These are phyloP conservation scores for Melanocharis versteri DNA, from an alignment of 2,113 vertebrate species.

Conservation along the genomic window DNA sequence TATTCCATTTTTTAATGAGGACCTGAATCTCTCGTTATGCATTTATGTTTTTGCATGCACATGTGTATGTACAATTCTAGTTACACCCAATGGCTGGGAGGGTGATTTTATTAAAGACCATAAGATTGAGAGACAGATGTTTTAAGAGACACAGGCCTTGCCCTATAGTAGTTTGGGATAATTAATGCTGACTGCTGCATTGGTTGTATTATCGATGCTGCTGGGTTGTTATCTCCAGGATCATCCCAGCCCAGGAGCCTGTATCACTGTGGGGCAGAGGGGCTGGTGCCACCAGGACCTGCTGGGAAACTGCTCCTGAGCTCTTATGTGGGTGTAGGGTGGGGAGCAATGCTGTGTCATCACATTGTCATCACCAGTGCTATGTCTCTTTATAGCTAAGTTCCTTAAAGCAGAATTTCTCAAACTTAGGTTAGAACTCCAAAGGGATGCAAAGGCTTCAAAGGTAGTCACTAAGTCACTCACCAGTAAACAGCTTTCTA, in stretches of 20 bases:
- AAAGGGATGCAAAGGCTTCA: constrained; percentile 23
- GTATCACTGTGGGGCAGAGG: constrained; percentile 18
- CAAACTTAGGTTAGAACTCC: constrained; percentile 1
- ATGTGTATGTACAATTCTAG: constrained; percentile 31
- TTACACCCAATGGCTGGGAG: constrained; percentile 49
- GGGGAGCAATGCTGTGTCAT: constrained; percentile 9
- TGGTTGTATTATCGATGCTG: constrained; percentile 7
- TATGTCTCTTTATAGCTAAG: background rate
- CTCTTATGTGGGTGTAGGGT: constrained; percentile 6
- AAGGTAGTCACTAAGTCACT: constrained; percentile 36
- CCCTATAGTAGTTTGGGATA: constrained; percentile 7
- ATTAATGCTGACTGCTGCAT: constrained; percentile 48
- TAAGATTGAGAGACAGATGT: constrained; percentile 47
- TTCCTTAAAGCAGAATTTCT: constrained; percentile 44
- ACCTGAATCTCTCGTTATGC: constrained; percentile 51
- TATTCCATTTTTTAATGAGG: constrained; percentile 67
- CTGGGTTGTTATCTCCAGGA: constrained; percentile 22
- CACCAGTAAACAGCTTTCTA: constrained; percentile 19
- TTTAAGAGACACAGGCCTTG: background rate
- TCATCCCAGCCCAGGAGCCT: background rate
- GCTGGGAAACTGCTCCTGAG: background rate
- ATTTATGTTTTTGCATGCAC: constrained; percentile 48
- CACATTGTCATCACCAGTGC: background rate
- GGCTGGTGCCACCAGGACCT: constrained; percentile 17
- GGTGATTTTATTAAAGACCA: constrained; percentile 38